Percentiles rank a stretch among this genome's conserved stretches.
Conservation (phyloP, 2,888 invertebrate species). For the Drosophila peninsularis region DNA sequence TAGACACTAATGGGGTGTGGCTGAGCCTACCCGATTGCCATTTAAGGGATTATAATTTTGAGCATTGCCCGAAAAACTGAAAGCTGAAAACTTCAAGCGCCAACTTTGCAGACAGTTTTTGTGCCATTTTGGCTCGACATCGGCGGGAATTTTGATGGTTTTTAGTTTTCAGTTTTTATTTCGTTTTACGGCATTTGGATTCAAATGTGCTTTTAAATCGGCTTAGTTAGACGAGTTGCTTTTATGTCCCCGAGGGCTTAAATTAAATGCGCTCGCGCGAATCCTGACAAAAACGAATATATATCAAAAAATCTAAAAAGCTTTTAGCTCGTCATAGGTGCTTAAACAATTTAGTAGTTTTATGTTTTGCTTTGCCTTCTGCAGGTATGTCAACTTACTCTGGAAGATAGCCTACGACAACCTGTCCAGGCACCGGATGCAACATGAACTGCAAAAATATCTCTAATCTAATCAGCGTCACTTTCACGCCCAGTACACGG, state of each 20-base stretch:
- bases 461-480: slow-evolving; percentile 50
- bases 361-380: slow-evolving; percentile 38
- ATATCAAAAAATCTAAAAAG: slow-evolving; percentile 18
- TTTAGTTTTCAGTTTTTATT: slow-evolving; percentile 58
- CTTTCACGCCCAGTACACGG: slow-evolving; percentile 46
- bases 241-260: slow-evolving; percentile 67
- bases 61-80: slow-evolving; percentile 50
- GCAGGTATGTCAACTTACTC: slow-evolving; percentile 16
- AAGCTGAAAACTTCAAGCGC: slow-evolving; percentile 60
- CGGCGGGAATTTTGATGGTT: slow-evolving; percentile 36
- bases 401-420: background rate
- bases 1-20: slow-evolving; percentile 26
- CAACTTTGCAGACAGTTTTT: slow-evolving; percentile 78
- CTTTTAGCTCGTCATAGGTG: slow-evolving; percentile 44
- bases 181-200: slow-evolving; percentile 74
- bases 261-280: slow-evolving; percentile 67
- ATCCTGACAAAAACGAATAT: slow-evolving; percentile 31
- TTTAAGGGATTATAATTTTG: slow-evolving; percentile 78
- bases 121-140: slow-evolving; percentile 54
- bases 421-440: slow-evolving; percentile 7
- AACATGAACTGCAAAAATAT: slow-evolving; percentile 4
- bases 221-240: slow-evolving; percentile 73
- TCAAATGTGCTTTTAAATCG: slow-evolving; percentile 80
- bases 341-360: slow-evolving; percentile 54
- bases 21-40: slow-evolving; percentile 48